phyloP scores from a whole-genome alignment of 2,797 vertebrate genomes.

The Gambelia wislizenii region DNA sequence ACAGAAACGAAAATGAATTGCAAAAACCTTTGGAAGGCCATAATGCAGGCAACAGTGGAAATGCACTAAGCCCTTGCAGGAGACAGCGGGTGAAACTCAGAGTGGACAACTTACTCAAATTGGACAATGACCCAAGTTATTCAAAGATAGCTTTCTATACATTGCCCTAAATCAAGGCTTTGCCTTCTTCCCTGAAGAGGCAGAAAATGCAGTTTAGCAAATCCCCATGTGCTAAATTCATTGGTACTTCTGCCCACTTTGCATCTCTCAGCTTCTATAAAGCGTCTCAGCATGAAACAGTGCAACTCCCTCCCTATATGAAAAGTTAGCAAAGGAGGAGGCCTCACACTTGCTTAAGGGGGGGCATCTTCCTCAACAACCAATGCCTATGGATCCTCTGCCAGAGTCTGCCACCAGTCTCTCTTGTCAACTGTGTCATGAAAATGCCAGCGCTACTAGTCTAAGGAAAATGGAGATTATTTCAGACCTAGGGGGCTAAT shows the following conservation, averaged over 20 bases:
- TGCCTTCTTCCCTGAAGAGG: not conserved
- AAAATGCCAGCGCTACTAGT: not conserved
- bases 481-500: not conserved
- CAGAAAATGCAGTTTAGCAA: not conserved
- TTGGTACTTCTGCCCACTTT: not conserved
- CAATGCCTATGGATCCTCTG: not conserved
- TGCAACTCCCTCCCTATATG: not conserved
- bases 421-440: not conserved
- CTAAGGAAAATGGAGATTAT: not conserved
- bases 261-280: not conserved
- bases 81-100: conserved; percentile 3
- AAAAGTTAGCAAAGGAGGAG: not conserved
- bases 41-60: conserved; percentile 15
- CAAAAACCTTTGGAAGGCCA: conserved; percentile 19
- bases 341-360: not conserved
- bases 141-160: conserved; percentile 4
- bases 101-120: not conserved
- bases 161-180: not conserved
- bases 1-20: conserved; percentile 19
- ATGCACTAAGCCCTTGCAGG: not conserved
- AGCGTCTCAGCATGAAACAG: not conserved
- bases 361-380: too few relatives aligned
- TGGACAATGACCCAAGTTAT: conserved; percentile 14
- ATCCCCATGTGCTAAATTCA: not conserved
- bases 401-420: not conserved